These are phyloP conservation scores for Ciona savignyi DNA, from an alignment of 23 tunicate species.

Conservation along the genomic window DNA sequence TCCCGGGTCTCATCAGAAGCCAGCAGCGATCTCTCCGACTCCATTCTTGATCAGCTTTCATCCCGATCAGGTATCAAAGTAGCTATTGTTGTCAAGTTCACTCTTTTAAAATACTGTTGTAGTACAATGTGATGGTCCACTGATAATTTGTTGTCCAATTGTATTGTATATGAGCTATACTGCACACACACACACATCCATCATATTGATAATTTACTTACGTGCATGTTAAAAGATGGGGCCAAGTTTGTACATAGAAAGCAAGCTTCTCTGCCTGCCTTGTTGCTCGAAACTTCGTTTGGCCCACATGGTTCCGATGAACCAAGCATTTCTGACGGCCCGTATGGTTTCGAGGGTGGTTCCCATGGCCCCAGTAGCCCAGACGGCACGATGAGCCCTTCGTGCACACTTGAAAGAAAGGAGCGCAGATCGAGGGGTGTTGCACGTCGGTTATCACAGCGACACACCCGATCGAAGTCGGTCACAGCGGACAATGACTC, in stretches of 20 bases:
- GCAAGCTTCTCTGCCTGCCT: conserved; percentile 59
- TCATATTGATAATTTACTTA: no score
- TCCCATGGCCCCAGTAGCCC: no score
- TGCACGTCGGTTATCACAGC: conserved; percentile 12
- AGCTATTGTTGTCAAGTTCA: no score
- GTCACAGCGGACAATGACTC: conserved; percentile 27
- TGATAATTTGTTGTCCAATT: no score
- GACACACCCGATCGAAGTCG: conserved; percentile 24
- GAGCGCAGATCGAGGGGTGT: conserved; percentile 3
- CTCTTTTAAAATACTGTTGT: no score
- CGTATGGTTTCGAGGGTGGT: no score
- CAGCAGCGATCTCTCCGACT: conserved; percentile 77
- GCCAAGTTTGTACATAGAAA: conserved; percentile 16
- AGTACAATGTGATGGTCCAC: no score
- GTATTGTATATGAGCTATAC: no score
- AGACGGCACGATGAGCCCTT: not conserved
- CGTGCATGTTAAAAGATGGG: conserved; percentile 22
- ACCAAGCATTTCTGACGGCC: conserved; percentile 31
- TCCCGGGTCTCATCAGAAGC: conserved; percentile 84
- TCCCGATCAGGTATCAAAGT: not conserved
- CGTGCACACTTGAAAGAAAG: conserved; percentile 7
- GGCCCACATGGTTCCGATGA: no score
- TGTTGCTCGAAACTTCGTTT: conserved; percentile 48
- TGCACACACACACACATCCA: no score
- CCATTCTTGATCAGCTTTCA: conserved; percentile 31